Conservation (phyloP, 2,113 vertebrate genomes). For the Ceyx cyanopectus region DNA sequence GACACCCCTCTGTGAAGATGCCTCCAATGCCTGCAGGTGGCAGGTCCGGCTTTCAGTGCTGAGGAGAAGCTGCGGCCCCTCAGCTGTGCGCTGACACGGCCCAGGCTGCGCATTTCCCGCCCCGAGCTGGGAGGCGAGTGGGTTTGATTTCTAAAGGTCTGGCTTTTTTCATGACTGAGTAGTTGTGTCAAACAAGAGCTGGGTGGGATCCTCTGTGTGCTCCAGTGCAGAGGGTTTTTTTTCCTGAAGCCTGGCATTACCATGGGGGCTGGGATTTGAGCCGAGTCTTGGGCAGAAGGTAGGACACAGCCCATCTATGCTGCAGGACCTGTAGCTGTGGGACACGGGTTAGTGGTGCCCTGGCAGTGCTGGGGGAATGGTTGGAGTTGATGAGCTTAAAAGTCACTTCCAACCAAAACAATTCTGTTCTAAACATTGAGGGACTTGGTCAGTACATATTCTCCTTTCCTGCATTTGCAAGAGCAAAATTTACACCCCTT, state of each 20-base stretch:
- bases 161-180: neutral
- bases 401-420: neutral
- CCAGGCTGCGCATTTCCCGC: neutral
- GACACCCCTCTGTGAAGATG: neutral
- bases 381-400: neutral
- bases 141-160: neutral
- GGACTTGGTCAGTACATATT: neutral
- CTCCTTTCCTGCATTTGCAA: neutral
- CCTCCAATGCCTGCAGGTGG: neutral
- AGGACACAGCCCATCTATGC: neutral
- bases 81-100: rapidly evolving
- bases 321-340: neutral
- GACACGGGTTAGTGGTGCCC: neutral
- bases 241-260: neutral
- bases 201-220: neutral
- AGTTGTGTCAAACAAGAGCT: neutral
- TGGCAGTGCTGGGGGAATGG: neutral
- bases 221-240: neutral
- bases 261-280: neutral
- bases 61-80: neutral
- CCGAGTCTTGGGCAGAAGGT: neutral
- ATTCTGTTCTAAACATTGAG: neutral
- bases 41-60: neutral
- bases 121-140: neutral
- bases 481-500: neutral